Evolutionary conservation across 1,140 invertebrate species (phyloP).

Genomic region (Vanessa atalanta): DNA sequence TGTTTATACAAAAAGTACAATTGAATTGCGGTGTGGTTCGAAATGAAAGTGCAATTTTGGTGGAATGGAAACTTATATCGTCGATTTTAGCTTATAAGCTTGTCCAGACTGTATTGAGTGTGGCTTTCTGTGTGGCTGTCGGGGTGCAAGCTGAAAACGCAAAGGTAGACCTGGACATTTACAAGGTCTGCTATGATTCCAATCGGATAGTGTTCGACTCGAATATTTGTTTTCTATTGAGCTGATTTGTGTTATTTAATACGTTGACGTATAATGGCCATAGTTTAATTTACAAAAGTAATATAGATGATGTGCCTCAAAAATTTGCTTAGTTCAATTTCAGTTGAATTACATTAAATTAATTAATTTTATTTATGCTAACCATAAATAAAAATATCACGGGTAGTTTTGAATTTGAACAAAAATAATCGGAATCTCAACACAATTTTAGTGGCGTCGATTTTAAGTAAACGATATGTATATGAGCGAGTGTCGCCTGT

Average conservation of each 20-base stretch:
- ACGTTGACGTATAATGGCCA: not conserved
- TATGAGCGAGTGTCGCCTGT: conserved; percentile 44
- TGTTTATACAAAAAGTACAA: not conserved
- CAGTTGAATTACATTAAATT: not conserved
- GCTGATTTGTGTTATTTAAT: not conserved
- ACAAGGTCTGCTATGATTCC: conserved; percentile 17
- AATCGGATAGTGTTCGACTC: conserved; percentile 41
- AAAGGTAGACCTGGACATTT: not conserved
- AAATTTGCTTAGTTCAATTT: not conserved
- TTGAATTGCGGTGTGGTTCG: conserved; percentile 7
- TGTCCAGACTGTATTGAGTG: conserved; percentile 23
- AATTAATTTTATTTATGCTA: not conserved
- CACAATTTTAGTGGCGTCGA: conserved; percentile 23
- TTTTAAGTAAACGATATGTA: conserved; percentile 34
- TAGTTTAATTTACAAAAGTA: not conserved
- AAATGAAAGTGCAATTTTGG: conserved; percentile 8
- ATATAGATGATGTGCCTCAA: not conserved
- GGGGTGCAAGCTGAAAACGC: conserved; percentile 1
- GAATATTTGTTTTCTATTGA: conserved; percentile 4
- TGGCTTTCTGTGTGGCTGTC: conserved; percentile 27
- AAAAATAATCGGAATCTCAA: conserved; percentile 32
- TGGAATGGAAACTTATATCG: conserved; percentile 20
- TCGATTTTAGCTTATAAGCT: conserved; percentile 30
- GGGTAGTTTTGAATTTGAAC: not conserved
- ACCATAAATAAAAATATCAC: not conserved